Evolutionary conservation across 1,140 invertebrate species (phyloP).

Genomic region (Planococcus citri): DNA sequence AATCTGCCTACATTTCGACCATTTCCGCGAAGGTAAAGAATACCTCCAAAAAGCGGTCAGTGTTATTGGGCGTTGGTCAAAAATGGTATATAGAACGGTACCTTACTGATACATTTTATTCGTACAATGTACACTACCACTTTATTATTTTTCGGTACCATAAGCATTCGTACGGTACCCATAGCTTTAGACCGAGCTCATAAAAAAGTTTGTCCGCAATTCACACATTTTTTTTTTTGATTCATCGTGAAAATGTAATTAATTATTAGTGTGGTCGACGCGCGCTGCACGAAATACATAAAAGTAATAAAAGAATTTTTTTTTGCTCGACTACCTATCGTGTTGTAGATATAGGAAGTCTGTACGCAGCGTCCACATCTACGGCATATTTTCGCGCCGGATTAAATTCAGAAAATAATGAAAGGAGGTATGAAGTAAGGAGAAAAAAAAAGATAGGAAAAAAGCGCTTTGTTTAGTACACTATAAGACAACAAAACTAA

Average conservation of each 20-base stretch:
- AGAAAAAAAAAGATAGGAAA: slow-evolving; percentile 2
- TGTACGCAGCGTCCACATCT: neutral
- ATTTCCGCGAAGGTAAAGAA: too few relatives aligned
- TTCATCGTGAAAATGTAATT: slow-evolving; percentile 4
- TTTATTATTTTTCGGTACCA: neutral
- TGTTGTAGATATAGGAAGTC: too few relatives aligned
- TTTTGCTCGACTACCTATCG: neutral
- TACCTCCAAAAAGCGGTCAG: slow-evolving; percentile 5
- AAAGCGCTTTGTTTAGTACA: neutral
- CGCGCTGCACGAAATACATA: neutral
- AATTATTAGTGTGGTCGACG: neutral
- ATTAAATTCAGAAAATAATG: slow-evolving; percentile 1
- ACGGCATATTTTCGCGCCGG: neutral
- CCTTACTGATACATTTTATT: neutral
- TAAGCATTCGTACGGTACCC: neutral
- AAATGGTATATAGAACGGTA: neutral
- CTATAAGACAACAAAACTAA: neutral
- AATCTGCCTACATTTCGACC: too few relatives aligned
- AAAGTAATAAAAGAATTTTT: neutral
- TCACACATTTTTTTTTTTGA: neutral
- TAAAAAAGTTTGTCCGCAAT: slow-evolving; percentile 8
- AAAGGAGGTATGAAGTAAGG: neutral
- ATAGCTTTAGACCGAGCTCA: neutral
- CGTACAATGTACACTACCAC: neutral
- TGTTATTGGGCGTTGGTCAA: neutral